phyloP scores from a whole-genome alignment of 2,797 vertebrate genomes.

The Melanotaenia pygmaea region DNA sequence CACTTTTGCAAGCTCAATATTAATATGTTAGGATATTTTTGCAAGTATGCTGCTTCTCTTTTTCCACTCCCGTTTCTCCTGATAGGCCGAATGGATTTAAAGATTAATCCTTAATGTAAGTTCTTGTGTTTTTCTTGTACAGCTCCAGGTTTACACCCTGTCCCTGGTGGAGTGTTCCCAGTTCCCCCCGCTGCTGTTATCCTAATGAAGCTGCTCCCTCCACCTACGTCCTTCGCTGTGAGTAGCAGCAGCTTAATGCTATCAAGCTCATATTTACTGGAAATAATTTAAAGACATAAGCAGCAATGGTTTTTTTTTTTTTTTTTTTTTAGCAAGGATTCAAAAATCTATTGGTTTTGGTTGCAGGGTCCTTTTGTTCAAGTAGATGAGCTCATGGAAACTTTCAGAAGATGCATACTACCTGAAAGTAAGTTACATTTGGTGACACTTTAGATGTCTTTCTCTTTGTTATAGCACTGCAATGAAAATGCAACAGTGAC shows the following conservation, averaged over 20 bases:
- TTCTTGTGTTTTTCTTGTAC: conserved; percentile 34
- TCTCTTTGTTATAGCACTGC: background rate
- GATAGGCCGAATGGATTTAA: conserved; percentile 3
- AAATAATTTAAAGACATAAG: conserved; percentile 4
- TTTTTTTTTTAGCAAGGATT: background rate
- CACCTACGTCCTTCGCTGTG: conserved; percentile 95
- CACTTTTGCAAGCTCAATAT: background rate
- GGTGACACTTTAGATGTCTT: background rate
- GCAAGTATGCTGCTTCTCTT: background rate
- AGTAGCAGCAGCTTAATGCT: conserved; percentile 56
- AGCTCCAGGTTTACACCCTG: conserved; percentile 97
- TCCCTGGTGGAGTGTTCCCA: conserved; percentile 97
- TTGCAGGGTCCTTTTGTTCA: conserved; percentile 97
- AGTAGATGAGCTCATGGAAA: conserved; percentile 98
- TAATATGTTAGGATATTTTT: background rate
- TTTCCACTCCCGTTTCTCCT: background rate
- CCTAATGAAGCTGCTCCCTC: conserved; percentile 97
- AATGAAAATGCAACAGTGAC: background rate
- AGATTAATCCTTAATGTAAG: conserved; percentile 8
- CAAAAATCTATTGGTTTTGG: conserved; percentile 33
- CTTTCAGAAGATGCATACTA: conserved; percentile 94
- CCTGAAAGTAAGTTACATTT: conserved; percentile 91
- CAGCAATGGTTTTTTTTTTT: background rate
- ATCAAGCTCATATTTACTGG: conserved; percentile 19
- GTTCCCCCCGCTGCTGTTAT: conserved; percentile 95